A percentile compares a stretch with the other conserved stretches of the same genome.
phyloP scores from a whole-genome alignment of 92 coral and sea anemone species.

The Palythoa heliodiscus region DNA sequence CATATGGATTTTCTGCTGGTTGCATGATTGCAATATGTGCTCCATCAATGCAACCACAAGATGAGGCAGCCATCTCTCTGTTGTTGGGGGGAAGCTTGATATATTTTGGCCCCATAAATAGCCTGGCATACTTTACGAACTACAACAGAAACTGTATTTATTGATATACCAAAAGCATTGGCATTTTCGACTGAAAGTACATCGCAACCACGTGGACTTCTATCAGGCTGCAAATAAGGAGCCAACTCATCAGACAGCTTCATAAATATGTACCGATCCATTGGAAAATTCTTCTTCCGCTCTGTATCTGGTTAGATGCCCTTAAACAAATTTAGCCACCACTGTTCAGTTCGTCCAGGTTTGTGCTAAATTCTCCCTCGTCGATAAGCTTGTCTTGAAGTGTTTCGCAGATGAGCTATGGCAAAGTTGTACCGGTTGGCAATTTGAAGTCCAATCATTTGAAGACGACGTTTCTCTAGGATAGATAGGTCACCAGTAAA shows the following conservation, averaged over 20 bases:
- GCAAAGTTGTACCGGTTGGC: constrained; percentile 1
- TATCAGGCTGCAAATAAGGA: too few species aligned
- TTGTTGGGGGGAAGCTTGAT: constrained; percentile 16
- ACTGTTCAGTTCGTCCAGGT: constrained; percentile 39
- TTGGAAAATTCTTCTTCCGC: constrained; percentile 40
- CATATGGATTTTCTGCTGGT: constrained; percentile 33
- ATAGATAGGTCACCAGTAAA: background rate
- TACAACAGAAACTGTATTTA: constrained; percentile 27
- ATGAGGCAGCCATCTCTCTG: constrained; percentile 5
- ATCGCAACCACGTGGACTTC: too few species aligned
- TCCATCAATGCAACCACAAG: constrained; percentile 10
- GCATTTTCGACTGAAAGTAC: constrained; percentile 32
- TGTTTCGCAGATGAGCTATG: background rate
- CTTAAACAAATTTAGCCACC: constrained; percentile 45
- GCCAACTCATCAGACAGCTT: constrained; percentile 49
- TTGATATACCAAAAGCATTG: constrained; percentile 33
- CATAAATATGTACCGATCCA: constrained; percentile 43
- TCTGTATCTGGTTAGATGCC: constrained; percentile 34
- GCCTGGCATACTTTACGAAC: constrained; percentile 21
- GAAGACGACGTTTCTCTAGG: background rate
- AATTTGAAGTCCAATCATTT: background rate
- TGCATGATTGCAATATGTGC: constrained; percentile 20
- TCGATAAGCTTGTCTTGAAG: background rate
- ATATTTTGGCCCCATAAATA: constrained; percentile 25
- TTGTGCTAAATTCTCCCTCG: constrained; percentile 8